Evolutionary conservation across 2,888 invertebrate genomes (phyloP).

Genomic region (Tinea pellionella): DNA sequence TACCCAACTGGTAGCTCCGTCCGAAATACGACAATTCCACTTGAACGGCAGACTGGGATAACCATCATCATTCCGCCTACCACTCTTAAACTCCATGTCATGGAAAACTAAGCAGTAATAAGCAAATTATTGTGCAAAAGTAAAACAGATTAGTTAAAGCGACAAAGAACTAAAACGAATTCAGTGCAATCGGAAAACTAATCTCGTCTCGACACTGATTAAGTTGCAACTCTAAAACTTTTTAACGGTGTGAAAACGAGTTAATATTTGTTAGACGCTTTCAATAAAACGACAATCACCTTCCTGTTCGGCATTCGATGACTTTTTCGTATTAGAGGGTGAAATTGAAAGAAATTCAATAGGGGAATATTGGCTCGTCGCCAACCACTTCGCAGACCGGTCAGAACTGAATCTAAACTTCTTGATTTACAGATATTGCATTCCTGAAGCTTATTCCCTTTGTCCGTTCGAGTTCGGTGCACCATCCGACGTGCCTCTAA

Average conservation of each 20-base stretch:
- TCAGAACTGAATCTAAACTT: not conserved
- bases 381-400: not conserved
- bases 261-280: not conserved
- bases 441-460: not conserved
- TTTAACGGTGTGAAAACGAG: not conserved
- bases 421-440: not conserved
- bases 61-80: no score
- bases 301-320: conserved; percentile 1
- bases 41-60: no score
- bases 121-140: no score
- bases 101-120: no score
- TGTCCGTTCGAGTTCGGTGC: not conserved
- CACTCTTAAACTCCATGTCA: no score
- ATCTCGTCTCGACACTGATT: no score
- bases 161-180: no score
- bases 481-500: not conserved
- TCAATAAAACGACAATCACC: conserved; percentile 8
- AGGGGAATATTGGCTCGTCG: not conserved
- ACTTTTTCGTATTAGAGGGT: not conserved
- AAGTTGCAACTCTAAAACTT: no score
- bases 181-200: no score
- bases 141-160: no score
- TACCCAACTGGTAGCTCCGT: no score
- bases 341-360: conserved; percentile 9
- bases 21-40: no score